Evolutionary conservation across 1,140 invertebrate species (phyloP), one percentile per base, ranked within the genome.

Genomic region (Zelostemma sp.): DNA sequence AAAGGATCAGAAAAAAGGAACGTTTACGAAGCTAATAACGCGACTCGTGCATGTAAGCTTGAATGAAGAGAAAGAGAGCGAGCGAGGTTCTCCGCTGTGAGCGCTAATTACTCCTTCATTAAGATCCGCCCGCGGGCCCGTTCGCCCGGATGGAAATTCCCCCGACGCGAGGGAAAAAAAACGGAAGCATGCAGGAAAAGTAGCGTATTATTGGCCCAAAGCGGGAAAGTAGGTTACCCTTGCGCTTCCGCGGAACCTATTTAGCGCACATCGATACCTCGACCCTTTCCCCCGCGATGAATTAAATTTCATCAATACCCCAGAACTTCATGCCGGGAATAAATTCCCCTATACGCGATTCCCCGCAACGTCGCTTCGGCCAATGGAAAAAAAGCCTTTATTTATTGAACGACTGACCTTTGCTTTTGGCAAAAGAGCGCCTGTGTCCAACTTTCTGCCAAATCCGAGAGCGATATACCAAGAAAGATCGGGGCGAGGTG

Each of bases 81-180:
- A 17, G 43, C 16, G n/a, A n/a, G n/a, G n/a, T n/a, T n/a, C n/a
- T 3, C 6, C 11, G 14, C 49, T 35, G 56, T 41, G 50, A 17
- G 38, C 59, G 54, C 68, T 69, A 73, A 73, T 69, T 69, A 73
- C 67, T 46, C 45, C 47, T 62, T 67, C 47, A 59, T 67, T 64
- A 70, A 21, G 46, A 60, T 64, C 15, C 38, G 55, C 67, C 61
- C 53, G 55, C 58, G 55, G 63, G 54, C 56, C 54, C 40, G 46
- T 73, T 53, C 46, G 45, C 61, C 60, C 61, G 49, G 40, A 40
- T 15, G 31, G 49, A 57, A 64, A 9, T 57, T 35, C 51, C 51
- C 38, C 48, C 33, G 40, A 5, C n/a, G 19, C 11, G 17, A 19
- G 43, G 49, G n/a, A 51, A 38, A 33, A 25, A 51, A 19, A 35